Evolutionary conservation across 2,888 invertebrate genomes (phyloP).

Genomic region (Papilio protenor): DNA sequence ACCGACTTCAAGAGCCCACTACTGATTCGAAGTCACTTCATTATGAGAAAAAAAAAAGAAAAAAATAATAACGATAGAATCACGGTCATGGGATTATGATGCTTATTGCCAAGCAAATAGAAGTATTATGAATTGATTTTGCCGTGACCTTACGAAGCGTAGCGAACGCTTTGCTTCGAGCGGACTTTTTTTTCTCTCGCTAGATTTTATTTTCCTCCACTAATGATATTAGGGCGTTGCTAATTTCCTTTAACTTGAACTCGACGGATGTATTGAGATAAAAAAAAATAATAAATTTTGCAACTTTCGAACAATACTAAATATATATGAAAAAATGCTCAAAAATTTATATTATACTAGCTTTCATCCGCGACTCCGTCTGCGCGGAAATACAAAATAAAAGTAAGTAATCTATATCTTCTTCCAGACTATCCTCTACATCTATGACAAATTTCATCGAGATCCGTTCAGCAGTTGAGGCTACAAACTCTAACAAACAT

Average conservation of each 20-base stretch:
- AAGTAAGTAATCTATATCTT: no score
- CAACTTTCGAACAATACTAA: no score
- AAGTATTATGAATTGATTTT: slow-evolving; percentile 19
- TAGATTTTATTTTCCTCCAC: slow-evolving; percentile 30
- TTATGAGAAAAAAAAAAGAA: slow-evolving; percentile 17
- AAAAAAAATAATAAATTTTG: no score
- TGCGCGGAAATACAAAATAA: no score
- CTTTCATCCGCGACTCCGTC: no score
- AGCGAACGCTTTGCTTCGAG: slow-evolving; percentile 7
- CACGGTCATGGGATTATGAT: slow-evolving; percentile 5
- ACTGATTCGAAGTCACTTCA: slow-evolving; percentile 15
- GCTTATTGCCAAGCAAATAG: slow-evolving; percentile 19
- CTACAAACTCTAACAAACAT: no score
- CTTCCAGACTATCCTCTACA: no score
- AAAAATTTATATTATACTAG: no score
- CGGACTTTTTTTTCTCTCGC: slow-evolving; percentile 21
- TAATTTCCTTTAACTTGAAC: slow-evolving; percentile 36
- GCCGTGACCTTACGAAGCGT: slow-evolving; percentile 15
- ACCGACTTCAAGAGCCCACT: slow-evolving; percentile 18
- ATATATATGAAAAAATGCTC: no score
- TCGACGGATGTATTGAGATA: background rate
- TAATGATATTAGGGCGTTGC: slow-evolving; percentile 35
- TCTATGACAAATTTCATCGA: no score
- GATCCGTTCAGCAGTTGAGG: no score
- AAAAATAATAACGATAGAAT: slow-evolving; percentile 15